Evolutionary conservation across 2,113 vertebrate genomes (phyloP), one percentile per base, ranked within the genome.

Genomic region (Scalopus aquaticus): DNA sequence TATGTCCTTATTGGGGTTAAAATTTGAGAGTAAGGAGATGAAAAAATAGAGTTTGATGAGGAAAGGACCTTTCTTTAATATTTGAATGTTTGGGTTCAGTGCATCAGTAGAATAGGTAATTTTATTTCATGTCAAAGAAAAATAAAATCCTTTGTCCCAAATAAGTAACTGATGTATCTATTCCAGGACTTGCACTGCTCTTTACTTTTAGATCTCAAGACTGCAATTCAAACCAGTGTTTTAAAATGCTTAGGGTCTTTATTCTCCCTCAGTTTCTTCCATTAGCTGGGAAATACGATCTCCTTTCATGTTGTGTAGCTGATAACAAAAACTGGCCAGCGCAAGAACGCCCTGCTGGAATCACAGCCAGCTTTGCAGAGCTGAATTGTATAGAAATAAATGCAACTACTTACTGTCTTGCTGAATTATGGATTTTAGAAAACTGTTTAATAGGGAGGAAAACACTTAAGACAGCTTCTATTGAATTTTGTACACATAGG

Each of bases 341-440:
- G 0, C 86, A 9, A 20, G 96, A 98, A 98, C 96, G 94, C 93
- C 98, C 97, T 0, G 64, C 97, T 98, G 98, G 98, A 98, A 97
- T 98, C 98, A 98, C 98, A 98, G 97, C 97, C 91, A 17, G 96
- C 86, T 96, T 95, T 97, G 93, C 93, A 84, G 96, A 98, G 97
- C 2, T 30, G 97, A 97, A 97, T 89, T 98, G 97, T 98, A 97
- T 35, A 98, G 96, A 97, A 98, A 98, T 97, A 98, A 98, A 98
- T 95, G 96, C 96, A 98, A 98, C 97, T 97, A 95, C 97, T 97
- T 98, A 98, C 98, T 98, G 97, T 98, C 96, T 98, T 77, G 32
- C 97, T 97, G 98, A 98, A 98, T 98, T 98, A 98, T 97, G 98
- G 97, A 98, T 98, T 98, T 98, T 97, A 97, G 90, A 96, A 97